phyloP scores from a whole-genome alignment of 2,888 invertebrate species.

The Spilarctia lutea region DNA sequence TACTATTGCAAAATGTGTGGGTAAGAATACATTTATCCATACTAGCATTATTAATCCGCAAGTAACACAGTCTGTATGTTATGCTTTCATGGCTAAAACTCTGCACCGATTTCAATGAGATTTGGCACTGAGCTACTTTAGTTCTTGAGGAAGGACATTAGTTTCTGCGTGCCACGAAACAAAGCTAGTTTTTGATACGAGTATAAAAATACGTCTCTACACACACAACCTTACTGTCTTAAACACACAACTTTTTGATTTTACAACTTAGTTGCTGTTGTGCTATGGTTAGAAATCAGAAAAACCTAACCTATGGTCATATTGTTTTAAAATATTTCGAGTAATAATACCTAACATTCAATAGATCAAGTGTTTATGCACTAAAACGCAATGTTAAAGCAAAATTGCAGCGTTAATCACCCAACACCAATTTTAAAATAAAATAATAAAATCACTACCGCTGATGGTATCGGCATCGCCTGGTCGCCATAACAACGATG shows the following conservation, averaged over 20 bases:
- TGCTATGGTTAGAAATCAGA: neutral
- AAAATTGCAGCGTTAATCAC: conserved; percentile 54
- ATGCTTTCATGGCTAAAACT: too few relatives aligned
- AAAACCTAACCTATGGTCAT: neutral
- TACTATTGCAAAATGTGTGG: neutral
- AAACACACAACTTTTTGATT: neutral
- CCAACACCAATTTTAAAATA: conserved; percentile 68
- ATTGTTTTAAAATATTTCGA: conserved; percentile 34
- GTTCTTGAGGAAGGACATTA: too few relatives aligned
- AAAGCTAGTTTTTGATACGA: too few relatives aligned
- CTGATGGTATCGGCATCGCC: conserved; percentile 90
- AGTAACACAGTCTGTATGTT: too few relatives aligned
- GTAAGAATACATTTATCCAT: conserved; percentile 5
- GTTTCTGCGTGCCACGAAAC: too few relatives aligned
- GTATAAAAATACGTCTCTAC: too few relatives aligned
- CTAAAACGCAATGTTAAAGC: conserved; percentile 25
- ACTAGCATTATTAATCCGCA: too few relatives aligned
- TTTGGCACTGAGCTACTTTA: too few relatives aligned
- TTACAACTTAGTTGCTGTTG: neutral
- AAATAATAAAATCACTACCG: conserved; percentile 87
- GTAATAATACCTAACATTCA: conserved; percentile 7
- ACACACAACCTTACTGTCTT: neutral
- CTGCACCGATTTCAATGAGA: too few relatives aligned
- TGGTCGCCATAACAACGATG: conserved; percentile 85
- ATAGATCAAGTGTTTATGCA: conserved; percentile 11